These are phyloP conservation scores for Caradrina kadenii DNA, from an alignment of 2,888 invertebrate species.

Conservation along the genomic window DNA sequence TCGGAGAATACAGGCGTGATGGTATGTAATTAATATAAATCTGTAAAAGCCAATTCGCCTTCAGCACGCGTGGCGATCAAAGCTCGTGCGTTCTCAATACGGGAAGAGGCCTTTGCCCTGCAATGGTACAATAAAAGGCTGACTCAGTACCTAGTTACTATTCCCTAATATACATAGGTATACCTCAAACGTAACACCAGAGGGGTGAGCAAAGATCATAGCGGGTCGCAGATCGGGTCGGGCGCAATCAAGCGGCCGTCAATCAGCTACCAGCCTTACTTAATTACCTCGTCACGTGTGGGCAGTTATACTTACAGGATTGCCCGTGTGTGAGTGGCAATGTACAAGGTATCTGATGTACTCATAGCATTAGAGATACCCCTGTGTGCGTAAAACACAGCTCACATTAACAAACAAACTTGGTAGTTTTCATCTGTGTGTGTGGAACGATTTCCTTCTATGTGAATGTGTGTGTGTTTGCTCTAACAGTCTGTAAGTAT, in stretches of 20 bases:
- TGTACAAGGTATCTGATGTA: constrained; percentile 11
- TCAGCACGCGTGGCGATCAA: no score
- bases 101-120: no score
- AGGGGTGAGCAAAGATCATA: constrained; percentile 70
- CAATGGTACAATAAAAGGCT: no score
- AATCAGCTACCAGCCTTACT: constrained; percentile 76
- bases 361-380: neutral
- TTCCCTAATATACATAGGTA: constrained; percentile 17
- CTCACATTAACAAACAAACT: constrained; percentile 38
- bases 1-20: no score
- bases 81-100: no score
- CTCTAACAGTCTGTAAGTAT: neutral
- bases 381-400: constrained; percentile 29
- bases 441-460: constrained; percentile 39
- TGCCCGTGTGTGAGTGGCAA: constrained; percentile 43
- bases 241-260: constrained; percentile 79
- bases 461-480: constrained; percentile 7
- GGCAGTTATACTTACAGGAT: constrained; percentile 49
- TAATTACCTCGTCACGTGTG: constrained; percentile 75
- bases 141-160: neutral
- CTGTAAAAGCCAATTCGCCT: no score
- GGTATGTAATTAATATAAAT: no score
- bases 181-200: constrained; percentile 42
- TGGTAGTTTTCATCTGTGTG: constrained; percentile 21
- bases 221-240: constrained; percentile 66